Evolutionary conservation across 2,888 invertebrate species (phyloP).

Genomic region (Esperia sulphurella): DNA sequence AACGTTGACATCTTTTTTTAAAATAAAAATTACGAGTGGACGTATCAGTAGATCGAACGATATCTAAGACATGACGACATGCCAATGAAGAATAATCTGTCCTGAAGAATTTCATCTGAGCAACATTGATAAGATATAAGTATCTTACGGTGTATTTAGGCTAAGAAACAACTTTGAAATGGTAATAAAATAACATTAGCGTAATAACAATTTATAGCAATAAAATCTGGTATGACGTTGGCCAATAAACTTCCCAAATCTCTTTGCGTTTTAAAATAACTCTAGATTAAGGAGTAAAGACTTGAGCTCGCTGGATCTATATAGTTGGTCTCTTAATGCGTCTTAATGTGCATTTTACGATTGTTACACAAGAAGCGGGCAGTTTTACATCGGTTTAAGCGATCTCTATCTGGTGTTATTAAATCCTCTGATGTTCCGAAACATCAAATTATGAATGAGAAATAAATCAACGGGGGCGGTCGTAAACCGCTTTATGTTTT

Average conservation of each 20-base stretch:
- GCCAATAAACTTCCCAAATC: slow-evolving; percentile 69
- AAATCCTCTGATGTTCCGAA: slow-evolving; percentile 74
- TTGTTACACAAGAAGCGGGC: slow-evolving; percentile 74
- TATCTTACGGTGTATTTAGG: slow-evolving; percentile 48
- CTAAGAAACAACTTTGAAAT: slow-evolving; percentile 50
- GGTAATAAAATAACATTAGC: slow-evolving; percentile 68
- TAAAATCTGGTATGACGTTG: slow-evolving; percentile 69
- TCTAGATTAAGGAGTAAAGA: slow-evolving; percentile 69
- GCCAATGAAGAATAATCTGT: slow-evolving; percentile 30
- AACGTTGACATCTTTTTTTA: slow-evolving; percentile 33
- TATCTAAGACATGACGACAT: slow-evolving; percentile 27
- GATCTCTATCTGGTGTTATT: slow-evolving; percentile 74
- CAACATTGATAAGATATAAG: slow-evolving; percentile 46
- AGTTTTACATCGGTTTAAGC: slow-evolving; percentile 72
- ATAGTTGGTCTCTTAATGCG: slow-evolving; percentile 66
- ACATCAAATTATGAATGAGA: slow-evolving; percentile 77
- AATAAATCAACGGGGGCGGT: slow-evolving; percentile 73
- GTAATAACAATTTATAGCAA: slow-evolving; percentile 70
- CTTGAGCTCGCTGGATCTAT: slow-evolving; percentile 52
- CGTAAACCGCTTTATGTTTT: slow-evolving; percentile 76
- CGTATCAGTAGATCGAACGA: slow-evolving; percentile 22
- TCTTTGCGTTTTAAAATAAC: slow-evolving; percentile 69
- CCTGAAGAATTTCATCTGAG: slow-evolving; percentile 40
- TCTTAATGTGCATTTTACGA: slow-evolving; percentile 78
- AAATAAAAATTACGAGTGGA: slow-evolving; percentile 27